These are phyloP conservation scores for Lagocephalus sceleratus DNA, from an alignment of 2,797 vertebrate species.

Conservation along the genomic window DNA sequence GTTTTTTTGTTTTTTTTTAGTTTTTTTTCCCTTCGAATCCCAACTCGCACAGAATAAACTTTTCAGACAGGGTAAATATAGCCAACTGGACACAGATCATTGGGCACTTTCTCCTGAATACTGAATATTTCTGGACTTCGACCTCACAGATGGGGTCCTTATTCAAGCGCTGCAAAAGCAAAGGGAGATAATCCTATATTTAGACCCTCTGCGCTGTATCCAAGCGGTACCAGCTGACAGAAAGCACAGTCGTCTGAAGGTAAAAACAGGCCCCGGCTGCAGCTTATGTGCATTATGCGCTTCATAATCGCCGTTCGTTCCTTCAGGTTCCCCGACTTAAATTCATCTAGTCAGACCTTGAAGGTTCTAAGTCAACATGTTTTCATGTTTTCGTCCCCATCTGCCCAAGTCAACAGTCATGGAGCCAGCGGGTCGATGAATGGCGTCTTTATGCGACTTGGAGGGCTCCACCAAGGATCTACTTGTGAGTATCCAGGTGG, in stretches of 20 bases:
- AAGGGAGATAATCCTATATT: not conserved
- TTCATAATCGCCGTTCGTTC: too few relatives aligned
- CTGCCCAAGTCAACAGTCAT: constrained; percentile 63
- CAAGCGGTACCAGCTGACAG: not conserved
- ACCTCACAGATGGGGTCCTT: too few relatives aligned
- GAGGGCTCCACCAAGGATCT: constrained; percentile 39
- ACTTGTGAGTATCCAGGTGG: constrained; percentile 62
- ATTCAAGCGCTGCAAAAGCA: too few relatives aligned
- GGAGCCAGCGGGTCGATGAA: constrained; percentile 62
- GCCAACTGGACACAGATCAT: too few relatives aligned
- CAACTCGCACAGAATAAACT: too few relatives aligned
- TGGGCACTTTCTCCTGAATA: too few relatives aligned
- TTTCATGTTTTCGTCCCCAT: constrained; percentile 65
- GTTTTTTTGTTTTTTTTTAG: too few relatives aligned
- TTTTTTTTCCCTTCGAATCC: too few relatives aligned
- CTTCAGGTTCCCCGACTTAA: constrained; percentile 16
- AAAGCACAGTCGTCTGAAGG: not conserved
- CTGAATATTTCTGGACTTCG: too few relatives aligned
- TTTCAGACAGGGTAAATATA: too few relatives aligned
- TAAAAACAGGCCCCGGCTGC: too few relatives aligned
- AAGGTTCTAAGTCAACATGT: constrained; percentile 62
- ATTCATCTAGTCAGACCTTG: constrained; percentile 26
- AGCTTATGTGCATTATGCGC: too few relatives aligned
- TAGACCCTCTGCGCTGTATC: not conserved
- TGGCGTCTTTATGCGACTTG: constrained; percentile 66